A percentile compares a stretch with the other conserved stretches of the same genome.
phyloP scores from a whole-genome alignment of 2,113 vertebrate species.

The Cervus canadensis region DNA sequence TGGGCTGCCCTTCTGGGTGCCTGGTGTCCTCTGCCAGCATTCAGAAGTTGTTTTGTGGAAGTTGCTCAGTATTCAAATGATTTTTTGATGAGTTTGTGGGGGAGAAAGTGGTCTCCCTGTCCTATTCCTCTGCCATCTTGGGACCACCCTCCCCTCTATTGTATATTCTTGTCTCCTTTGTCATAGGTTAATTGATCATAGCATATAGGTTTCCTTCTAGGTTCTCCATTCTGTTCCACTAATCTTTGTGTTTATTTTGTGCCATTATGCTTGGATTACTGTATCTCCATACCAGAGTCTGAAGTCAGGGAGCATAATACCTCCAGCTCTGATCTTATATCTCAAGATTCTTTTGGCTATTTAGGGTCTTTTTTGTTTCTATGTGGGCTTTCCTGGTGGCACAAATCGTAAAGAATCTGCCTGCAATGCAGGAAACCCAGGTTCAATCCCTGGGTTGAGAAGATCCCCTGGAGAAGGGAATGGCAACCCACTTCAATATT shows the following conservation, averaged over 20 bases:
- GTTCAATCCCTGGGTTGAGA: neutral
- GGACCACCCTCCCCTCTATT: neutral
- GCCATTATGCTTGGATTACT: neutral
- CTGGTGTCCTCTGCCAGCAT: neutral
- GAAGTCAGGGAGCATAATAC: neutral
- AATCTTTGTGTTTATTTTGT: neutral
- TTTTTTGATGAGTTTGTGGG: neutral
- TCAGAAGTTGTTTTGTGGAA: neutral
- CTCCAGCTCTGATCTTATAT: neutral
- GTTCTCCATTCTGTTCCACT: neutral
- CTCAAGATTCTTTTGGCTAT: neutral
- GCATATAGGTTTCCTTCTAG: neutral
- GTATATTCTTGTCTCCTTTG: neutral
- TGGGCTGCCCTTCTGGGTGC: neutral
- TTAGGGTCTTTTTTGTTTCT: neutral
- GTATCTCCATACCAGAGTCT: neutral
- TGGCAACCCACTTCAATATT: neutral
- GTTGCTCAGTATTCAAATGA: neutral
- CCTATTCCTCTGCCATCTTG: neutral
- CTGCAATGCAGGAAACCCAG: neutral
- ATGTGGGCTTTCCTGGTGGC: neutral
- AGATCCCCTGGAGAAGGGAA: neutral
- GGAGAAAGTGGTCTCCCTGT: neutral
- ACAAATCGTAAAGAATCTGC: neutral
- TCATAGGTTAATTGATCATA: neutral